Base-by-base conservation (phyloP, 2,797 vertebrate species). In the Cyclura pinguis region DNA sequence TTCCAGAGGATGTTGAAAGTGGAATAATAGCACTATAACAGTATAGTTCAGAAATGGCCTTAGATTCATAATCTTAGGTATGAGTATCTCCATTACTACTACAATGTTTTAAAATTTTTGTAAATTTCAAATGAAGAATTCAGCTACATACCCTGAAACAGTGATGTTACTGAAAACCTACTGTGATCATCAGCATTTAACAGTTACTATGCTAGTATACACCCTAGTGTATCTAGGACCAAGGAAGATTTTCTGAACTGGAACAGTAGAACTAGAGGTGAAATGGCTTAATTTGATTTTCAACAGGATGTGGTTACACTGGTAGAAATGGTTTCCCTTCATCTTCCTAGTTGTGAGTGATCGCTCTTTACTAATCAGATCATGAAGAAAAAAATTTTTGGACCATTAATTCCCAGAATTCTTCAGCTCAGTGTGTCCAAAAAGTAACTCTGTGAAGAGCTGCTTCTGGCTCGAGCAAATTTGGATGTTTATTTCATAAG, bases 271-370 rank as follows among this genome's bases (percentile, higher is more conserved):
- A 84, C 20, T 67, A 8, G 29, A 81, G 52, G 12, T 57, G 29
- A 72, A 85, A 80, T 35, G 4, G 69, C 52, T 52, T 59, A 22
- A 80, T 57, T 84, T 88, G 88, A 87, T 82, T 88, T 38, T 85
- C 47, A 87, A 91, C 82, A 95, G 35, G 76, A 76, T 93, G 90
- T 52, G 22, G 22, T 27, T 50, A n/a, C 64, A 55, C 6, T 88
- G 32, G 13, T 6, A 16, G 42, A 80, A 80, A 1, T 24, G 59
- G 29, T 69, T 69, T 8, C 59, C 27, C 42, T 12, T 42, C 27
- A 29, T 73, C 7, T 32, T 10, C 67, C 67, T 47, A 42, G 52
- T 9, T 80, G 59, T 64, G 59, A 67, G 50, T 1, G 55, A 59
- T 50, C 76, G 67, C 42, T 52, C 8, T 24, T 59, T 35, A 55